Evolutionary conservation across 2,888 invertebrate genomes (phyloP).

Genomic region (Rhorus exstirpatorius): DNA sequence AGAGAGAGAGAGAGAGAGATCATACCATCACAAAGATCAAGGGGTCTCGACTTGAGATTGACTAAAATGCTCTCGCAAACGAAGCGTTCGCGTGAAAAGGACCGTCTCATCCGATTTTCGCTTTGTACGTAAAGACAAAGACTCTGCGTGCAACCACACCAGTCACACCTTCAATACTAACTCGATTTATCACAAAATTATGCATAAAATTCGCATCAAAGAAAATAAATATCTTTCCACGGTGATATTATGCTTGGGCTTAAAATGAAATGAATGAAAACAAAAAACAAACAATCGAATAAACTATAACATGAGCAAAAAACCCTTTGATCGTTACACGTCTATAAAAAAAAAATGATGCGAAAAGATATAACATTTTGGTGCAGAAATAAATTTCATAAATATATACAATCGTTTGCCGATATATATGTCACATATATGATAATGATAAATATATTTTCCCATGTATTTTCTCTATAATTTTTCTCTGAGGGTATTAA

Average conservation of each 20-base stretch:
- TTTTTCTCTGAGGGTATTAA: too few species aligned
- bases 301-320: background rate
- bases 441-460: too few species aligned
- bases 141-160: slow-evolving; percentile 8
- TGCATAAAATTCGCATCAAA: background rate
- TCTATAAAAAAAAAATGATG: too few species aligned
- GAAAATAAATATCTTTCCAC: background rate
- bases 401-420: too few species aligned
- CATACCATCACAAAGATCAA: slow-evolving; percentile 37
- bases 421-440: too few species aligned
- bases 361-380: too few species aligned
- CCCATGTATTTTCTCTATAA: too few species aligned
- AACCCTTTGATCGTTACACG: too few species aligned
- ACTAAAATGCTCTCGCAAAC: slow-evolving; percentile 20
- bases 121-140: slow-evolving; percentile 17
- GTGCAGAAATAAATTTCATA: too few species aligned
- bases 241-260: background rate
- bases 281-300: background rate
- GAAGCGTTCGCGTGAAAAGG: slow-evolving; percentile 18
- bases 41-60: slow-evolving; percentile 35
- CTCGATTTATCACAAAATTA: slow-evolving; percentile 23
- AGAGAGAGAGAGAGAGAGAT: slow-evolving; percentile 4
- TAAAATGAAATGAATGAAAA: background rate
- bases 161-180: slow-evolving; percentile 20
- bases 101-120: slow-evolving; percentile 9